Base-by-base conservation (phyloP, 2,797 vertebrate species). In the Perdix hodgsoniae region DNA sequence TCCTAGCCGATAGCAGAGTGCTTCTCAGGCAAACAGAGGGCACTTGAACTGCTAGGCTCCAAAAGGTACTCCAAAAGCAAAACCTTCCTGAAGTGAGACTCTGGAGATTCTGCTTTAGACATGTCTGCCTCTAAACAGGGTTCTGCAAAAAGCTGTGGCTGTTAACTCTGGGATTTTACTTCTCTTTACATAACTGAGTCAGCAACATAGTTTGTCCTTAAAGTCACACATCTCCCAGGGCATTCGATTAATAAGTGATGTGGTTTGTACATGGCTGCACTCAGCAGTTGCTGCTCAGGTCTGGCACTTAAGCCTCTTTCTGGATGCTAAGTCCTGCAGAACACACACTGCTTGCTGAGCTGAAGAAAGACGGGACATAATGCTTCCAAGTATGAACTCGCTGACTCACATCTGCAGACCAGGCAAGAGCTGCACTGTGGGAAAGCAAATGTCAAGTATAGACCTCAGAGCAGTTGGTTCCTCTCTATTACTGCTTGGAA, bases 11-110 rank as follows among this genome's bases (percentile, higher is more conserved):
- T 17, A 19, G 54, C 57, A 59, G 49, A 87, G 76, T 5, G 22
- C 23, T 91, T 69, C 73, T 96, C 42, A 19, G 79, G 18, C 22
- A 29, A 75, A 80, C 87, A 93, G 91, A 90, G 56, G 35, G n/a
- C 75, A 63, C 93, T 94, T 90, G 59, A 78, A 56, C 73, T 73
- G 54, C 70, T 93, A 83, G 35, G 7, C 50, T 81, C 40, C n/a
- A 29, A 11, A 11, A 87, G 44, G 60, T 60, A 49, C 57, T 93
- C 75, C 44, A 52, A 91, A 85, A 82, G 65, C 47, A 79, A 86
- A 78, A 50, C 50, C 35, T 24, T 29, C 42, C 52, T 67, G 2
- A 57, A 78, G 76, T 4, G 8, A 29, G 6, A 50, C 9, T 64
- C 42, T 75, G 59, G 23, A 24, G 23, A 24, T 65, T 91, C 90